A percentile compares a stretch with the other conserved stretches of the same genome.
phyloP scores from a whole-genome alignment of 1,140 invertebrate species.

The Drosophila pandora region DNA sequence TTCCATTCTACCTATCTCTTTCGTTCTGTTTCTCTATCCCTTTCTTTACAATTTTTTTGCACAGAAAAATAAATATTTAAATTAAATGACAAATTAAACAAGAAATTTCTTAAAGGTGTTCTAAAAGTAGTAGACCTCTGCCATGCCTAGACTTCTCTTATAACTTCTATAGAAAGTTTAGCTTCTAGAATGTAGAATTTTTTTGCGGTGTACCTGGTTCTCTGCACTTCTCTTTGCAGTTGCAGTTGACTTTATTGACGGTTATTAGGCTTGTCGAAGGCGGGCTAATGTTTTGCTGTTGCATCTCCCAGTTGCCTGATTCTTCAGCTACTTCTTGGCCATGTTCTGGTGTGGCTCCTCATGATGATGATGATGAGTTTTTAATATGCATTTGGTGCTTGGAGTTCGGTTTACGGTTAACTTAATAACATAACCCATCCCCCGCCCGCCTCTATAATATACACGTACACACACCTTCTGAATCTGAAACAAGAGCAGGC shows the following conservation, averaged over 20 bases:
- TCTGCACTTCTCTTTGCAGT: constrained; percentile 26
- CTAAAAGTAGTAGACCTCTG: no score
- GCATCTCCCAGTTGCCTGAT: constrained; percentile 15
- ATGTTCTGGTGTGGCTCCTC: constrained; percentile 54
- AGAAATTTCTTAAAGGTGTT: background rate
- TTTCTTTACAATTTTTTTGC: background rate
- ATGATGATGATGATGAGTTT: constrained; percentile 77
- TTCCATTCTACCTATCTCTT: constrained; percentile 24
- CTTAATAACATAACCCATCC: constrained; percentile 60
- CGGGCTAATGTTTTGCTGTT: constrained; percentile 65
- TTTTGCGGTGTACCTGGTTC: constrained; percentile 16
- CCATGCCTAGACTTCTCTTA: no score
- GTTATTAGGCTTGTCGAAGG: constrained; percentile 82
- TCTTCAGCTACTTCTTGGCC: constrained; percentile 17
- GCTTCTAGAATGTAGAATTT: background rate
- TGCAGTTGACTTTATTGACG: constrained; percentile 77
- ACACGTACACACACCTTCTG: constrained; percentile 3
- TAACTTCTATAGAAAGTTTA: no score
- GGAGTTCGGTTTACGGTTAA: constrained; percentile 73
- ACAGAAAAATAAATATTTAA: background rate
- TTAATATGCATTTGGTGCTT: constrained; percentile 79
- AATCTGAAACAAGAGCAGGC: constrained; percentile 41
- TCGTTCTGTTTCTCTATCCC: background rate
- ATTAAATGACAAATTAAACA: background rate
- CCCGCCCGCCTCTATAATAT: background rate